Evolutionary conservation across 2,797 vertebrate genomes (phyloP), one percentile per base, ranked within the genome.

Genomic region (Nothura maculosa): DNA sequence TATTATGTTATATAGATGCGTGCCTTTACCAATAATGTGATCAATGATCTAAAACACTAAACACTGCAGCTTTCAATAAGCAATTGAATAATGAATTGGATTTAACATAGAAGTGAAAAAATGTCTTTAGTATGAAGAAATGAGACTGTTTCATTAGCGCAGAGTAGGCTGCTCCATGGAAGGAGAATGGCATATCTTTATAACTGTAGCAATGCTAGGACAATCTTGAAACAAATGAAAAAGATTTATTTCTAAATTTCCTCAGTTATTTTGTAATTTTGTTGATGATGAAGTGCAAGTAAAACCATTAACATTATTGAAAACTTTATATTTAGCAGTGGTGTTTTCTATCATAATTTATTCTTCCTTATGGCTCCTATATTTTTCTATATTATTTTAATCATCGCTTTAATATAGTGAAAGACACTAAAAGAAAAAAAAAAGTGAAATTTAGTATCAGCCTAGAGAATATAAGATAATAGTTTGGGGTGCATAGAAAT

Each of bases 1-100:
- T n/a, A n/a, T n/a, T n/a, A 10, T 28, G 42, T 72, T 28, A 69
- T 24, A n/a, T 7, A 88, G 30, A n/a, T 58, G 18, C 4, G 32
- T 42, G 11, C 27, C 40, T 88, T 75, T 67, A n/a, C 57, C 15
- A 54, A 16, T 52, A 10, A 61, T 40, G 40, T 54, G n/a, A n/a
- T 17, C 78, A 21, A 72, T 60, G 40, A 81, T 93, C 66, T 54
- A 81, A 87, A 89, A 24, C 10, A 48, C 27, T 5, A 85, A 89
- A 24, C 9, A 45, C 25, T 5, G 3, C 8, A 63, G 52, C 2
- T 70, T 76, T 73, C 47, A 64, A 7, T 40, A 68, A 66, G 54
- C 18, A 30, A 54, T n/a, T 45, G 27, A 69, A 8, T 30, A 77
- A 42, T 1, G 0, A 66, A 13, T 68, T 21, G 12, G 1, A 69